Base-by-base conservation (phyloP, 2,888 invertebrate species). In the Sussaba pulchella region DNA sequence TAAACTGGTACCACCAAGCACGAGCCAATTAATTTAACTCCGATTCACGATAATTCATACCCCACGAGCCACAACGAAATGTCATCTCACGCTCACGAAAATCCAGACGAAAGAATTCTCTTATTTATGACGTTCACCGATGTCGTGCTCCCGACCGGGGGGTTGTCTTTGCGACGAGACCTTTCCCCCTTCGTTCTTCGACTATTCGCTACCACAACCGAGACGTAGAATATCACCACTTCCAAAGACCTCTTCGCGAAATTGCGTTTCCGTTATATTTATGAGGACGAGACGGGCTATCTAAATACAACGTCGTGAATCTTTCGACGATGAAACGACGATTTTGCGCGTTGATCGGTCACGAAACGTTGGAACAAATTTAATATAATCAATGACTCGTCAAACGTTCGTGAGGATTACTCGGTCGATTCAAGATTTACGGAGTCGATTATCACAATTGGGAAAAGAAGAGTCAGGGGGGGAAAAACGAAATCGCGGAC, bases 1-100 rank as follows among this genome's bases (percentile, higher is more conserved):
- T 70, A 73, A 81, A 71, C 63, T 81, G 87, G 86, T 84, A 85
- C 85, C 83, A 82, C 83, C 82, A 72, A 83, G 85, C 82, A 85
- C 87, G 83, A 84, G 83, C 83, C 87, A 87, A 87, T 87, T 87
- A 86, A 78, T 82, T 84, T n/a, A n/a, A n/a, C 78, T 64, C 82
- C 82, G 70, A 85, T 83, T 83, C 69, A 72, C 67, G 67, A 78
- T 72, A 67, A 8, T n/a, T 24, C 12, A n/a, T n/a, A n/a, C 47
- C 52, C 10, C 45, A 45, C 59, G 47, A 45, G 14, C 26, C 39
- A 59, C 21, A 71, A 66, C 66, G 17, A 80, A 72, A 77, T 54
- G 71, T 64, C 74, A 54, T 69, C 57, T 61, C 52, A 36, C 52
- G 24, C 78, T 83, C 81, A 69, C 73, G 63, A 80, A 67, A 81